Base-by-base conservation (phyloP, 2,797 vertebrate species). In the Naso thynnoides region DNA sequence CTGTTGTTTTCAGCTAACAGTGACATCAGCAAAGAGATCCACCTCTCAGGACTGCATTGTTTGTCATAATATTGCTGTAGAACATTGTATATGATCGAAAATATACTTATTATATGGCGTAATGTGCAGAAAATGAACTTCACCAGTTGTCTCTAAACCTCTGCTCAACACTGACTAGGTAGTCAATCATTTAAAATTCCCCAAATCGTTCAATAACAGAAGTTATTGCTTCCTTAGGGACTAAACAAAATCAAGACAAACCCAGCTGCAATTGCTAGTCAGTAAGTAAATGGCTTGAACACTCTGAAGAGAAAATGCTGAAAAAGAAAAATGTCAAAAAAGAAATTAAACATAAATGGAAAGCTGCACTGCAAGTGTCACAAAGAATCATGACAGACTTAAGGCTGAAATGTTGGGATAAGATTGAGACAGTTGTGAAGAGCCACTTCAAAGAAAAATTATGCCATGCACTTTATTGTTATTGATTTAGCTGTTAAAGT, bases 301-400 rank as follows among this genome's bases (percentile, higher is more conserved):
- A 27, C 45, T 54, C 14, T 54, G 39, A 39, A 57, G 27, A 42
- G 15, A 53, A 21, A 45, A 16, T 24, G 11, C 8, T 54, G 39
- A 9, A 24, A 24, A 48, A 62, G 54, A 27, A 53, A 21, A 45
- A 16, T 24, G 11, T 9, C 48, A 33, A 9, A 24, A 24, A 48
- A 62, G 54, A 27, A n/a, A n/a, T n/a, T 3, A 10, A 48, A 39
- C 33, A 21, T 21, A 27, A 64, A 73, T 27, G 54, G 38, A 56
- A 73, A 44, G 50, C 39, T 79, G 26, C 78, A 78, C 26, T 66
- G 33, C 27, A 49, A 57, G 36, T n/a, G 45, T 44, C 36, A 65
- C 14, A 19, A 27, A 55, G 6, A 27, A 33, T 57, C 39, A 41
- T 41, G 14, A 71, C 61, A 16, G 44, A 60, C 31, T 70, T 23